These are phyloP conservation scores for Bradypus variegatus DNA, from an alignment of 2,797 vertebrate genomes.

Conservation along the genomic window DNA sequence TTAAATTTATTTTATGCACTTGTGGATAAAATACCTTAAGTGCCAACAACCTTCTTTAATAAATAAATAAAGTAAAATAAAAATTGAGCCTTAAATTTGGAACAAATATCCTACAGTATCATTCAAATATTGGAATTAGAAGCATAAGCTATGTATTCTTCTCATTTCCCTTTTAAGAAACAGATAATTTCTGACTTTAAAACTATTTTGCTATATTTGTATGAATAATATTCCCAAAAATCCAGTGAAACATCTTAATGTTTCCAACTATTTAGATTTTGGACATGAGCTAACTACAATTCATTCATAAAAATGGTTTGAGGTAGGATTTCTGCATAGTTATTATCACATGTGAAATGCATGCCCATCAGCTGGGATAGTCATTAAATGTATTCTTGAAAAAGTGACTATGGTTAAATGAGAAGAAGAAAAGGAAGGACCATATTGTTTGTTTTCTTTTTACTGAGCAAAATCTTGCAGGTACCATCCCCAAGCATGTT, in stretches of 20 bases:
- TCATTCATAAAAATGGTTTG: neutral
- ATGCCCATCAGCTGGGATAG: neutral
- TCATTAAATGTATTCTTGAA: neutral
- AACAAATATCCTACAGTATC: neutral
- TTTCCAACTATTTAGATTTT: neutral
- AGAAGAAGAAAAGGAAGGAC: neutral
- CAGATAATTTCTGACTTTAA: neutral
- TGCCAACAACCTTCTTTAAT: neutral
- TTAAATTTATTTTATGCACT: neutral
- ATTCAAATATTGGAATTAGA: conserved; percentile 7
- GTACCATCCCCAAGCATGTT: neutral
- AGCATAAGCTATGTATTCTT: neutral
- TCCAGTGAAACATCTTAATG: neutral
- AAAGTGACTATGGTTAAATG: neutral
- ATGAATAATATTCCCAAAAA: neutral
- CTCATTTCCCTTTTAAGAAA: neutral
- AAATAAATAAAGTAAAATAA: neutral
- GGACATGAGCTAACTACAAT: neutral
- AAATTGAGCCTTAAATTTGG: neutral
- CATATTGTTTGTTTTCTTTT: neutral
- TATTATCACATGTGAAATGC: neutral
- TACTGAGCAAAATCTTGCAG: neutral
- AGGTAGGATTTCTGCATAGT: neutral
- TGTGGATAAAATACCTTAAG: neutral
- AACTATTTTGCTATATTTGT: neutral